Percentiles rank a stretch among this genome's conserved stretches.
These are phyloP conservation scores for Caenorhabditis wallacei DNA, from an alignment of 2,888 invertebrate genomes.

Conservation along the genomic window DNA sequence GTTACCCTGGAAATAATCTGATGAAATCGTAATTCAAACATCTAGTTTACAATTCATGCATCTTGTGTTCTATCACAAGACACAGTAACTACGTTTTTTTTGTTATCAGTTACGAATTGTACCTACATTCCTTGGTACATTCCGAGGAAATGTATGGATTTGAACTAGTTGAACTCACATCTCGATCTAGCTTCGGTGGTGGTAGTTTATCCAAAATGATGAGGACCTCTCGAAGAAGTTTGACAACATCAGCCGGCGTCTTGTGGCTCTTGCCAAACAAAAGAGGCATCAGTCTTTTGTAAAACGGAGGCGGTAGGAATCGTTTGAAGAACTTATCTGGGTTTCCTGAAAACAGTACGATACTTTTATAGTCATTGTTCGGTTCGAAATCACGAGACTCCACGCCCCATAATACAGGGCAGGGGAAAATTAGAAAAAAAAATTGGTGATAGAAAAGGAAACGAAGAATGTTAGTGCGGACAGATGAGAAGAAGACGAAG, in stretches of 20 bases:
- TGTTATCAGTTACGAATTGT: background rate
- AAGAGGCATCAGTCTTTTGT: slow-evolving; percentile 35
- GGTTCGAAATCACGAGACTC: slow-evolving; percentile 14
- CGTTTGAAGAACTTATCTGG: slow-evolving; percentile 15
- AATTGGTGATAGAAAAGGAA: background rate
- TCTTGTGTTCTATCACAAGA: slow-evolving; percentile 3
- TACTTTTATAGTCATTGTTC: slow-evolving; percentile 16
- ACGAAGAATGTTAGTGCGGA: background rate
- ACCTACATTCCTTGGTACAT: background rate
- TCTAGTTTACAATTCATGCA: too few species aligned
- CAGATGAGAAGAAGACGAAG: too few species aligned
- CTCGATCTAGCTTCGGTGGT: slow-evolving; percentile 2
- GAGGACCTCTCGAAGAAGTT: slow-evolving; percentile 93
- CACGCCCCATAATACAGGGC: slow-evolving; percentile 14
- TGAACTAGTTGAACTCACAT: slow-evolving; percentile 18
- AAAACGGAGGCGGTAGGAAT: background rate
- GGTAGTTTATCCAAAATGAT: slow-evolving; percentile 90
- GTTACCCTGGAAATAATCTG: slow-evolving; percentile 84
- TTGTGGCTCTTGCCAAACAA: slow-evolving; percentile 59
- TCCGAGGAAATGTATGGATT: background rate
- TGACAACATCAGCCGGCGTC: slow-evolving; percentile 94
- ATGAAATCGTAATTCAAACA: background rate
- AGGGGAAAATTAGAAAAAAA: slow-evolving; percentile 27
- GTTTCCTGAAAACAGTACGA: slow-evolving; percentile 30
- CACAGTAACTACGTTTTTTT: background rate